Evolutionary conservation across 2,888 invertebrate genomes (phyloP).

Genomic region (Lycocerus yunnanus): DNA sequence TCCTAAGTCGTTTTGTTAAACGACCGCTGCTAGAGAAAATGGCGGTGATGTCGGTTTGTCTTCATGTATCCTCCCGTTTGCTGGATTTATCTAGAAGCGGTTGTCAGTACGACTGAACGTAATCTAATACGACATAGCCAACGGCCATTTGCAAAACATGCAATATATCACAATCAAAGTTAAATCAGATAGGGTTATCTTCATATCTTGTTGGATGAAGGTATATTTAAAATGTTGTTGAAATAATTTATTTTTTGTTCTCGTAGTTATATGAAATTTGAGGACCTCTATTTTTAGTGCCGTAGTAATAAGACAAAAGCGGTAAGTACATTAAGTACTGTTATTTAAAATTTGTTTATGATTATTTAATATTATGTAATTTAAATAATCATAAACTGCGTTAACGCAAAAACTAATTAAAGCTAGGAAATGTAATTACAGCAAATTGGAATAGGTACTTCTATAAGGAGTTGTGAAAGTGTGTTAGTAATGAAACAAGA

Average conservation of each 20-base stretch:
- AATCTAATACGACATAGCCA: slow-evolving; percentile 45
- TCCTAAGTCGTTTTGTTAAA: slow-evolving; percentile 20
- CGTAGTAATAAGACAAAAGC: not conserved
- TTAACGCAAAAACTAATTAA: not conserved
- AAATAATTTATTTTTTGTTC: not conserved
- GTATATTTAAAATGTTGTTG: not conserved
- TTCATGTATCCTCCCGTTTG: slow-evolving; percentile 26
- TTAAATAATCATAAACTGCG: not conserved
- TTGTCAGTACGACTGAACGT: slow-evolving; percentile 36
- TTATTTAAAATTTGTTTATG: not conserved
- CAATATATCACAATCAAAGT: slow-evolving; percentile 33
- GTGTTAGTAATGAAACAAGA: slow-evolving; percentile 3
- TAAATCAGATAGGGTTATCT: slow-evolving; percentile 20
- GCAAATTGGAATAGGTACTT: not conserved
- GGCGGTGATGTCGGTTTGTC: slow-evolving; percentile 34
- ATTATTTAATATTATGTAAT: not conserved
- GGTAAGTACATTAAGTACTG: not conserved
- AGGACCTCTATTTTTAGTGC: not conserved
- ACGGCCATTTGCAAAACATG: slow-evolving; percentile 44
- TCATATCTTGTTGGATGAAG: not conserved
- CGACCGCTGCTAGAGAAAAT: slow-evolving; percentile 24
- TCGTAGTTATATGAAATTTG: not conserved
- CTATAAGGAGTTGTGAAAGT: not conserved
- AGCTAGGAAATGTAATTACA: not conserved
- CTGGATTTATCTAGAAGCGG: slow-evolving; percentile 23